Evolutionary conservation across 2,888 invertebrate species (phyloP).

Genomic region (Hypomecis punctinalis): DNA sequence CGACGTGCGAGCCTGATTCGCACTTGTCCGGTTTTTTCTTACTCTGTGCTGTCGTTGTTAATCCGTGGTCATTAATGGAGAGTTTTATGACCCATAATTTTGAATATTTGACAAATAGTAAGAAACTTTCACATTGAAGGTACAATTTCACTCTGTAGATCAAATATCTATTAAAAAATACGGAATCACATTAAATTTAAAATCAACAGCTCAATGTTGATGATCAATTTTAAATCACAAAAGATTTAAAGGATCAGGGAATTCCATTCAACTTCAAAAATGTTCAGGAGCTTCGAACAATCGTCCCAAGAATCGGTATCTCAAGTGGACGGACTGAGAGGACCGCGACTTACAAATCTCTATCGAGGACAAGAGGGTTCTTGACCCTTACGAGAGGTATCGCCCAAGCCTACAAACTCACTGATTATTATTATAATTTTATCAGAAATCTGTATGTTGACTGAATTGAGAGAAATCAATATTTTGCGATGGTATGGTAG

Average conservation of each 20-base stretch:
- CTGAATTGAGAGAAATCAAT: conserved; percentile 23
- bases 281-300: conserved; percentile 55
- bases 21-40: no score
- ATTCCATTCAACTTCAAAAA: conserved; percentile 30
- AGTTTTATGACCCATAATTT: no score
- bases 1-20: no score
- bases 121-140: no score
- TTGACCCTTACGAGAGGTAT: conserved; percentile 62
- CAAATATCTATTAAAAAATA: background rate
- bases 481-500: conserved; percentile 2
- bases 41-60: no score
- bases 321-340: conserved; percentile 62
- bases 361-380: conserved; percentile 67
- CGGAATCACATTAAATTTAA: background rate
- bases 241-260: background rate
- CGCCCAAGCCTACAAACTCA: conserved; percentile 35
- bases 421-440: conserved; percentile 27
- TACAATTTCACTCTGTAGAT: no score
- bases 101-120: no score
- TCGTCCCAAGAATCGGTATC: conserved; percentile 57
- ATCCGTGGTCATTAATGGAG: no score
- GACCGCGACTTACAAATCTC: conserved; percentile 73
- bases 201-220: background rate
- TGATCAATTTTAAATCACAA: background rate
- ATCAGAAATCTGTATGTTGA: conserved; percentile 12